Conservation (phyloP, 2,113 vertebrate species). For the Passer domesticus region DNA sequence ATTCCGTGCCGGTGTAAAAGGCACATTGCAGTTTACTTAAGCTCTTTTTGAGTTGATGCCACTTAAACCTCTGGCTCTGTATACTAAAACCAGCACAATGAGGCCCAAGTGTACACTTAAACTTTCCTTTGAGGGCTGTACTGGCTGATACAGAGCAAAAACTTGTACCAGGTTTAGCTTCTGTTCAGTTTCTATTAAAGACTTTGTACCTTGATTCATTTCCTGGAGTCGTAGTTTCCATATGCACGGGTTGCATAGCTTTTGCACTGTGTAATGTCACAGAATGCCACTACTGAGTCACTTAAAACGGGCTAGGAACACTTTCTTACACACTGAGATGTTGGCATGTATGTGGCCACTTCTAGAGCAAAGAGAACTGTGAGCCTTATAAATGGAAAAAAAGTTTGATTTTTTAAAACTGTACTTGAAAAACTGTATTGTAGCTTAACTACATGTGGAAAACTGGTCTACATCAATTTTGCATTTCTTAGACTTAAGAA, state of each 20-base stretch:
- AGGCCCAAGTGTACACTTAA: slow-evolving; percentile 21
- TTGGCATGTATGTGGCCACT: slow-evolving; percentile 4
- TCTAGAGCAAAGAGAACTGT: slow-evolving; percentile 34
- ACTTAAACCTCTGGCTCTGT: slow-evolving; percentile 17
- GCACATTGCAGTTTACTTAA: background rate
- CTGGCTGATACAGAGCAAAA: slow-evolving; percentile 7
- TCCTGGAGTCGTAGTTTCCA: background rate
- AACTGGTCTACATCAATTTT: slow-evolving; percentile 4
- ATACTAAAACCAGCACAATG: slow-evolving; percentile 3
- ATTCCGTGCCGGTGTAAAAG: background rate
- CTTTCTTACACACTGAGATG: slow-evolving; percentile 21
- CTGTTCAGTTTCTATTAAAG: slow-evolving; percentile 11
- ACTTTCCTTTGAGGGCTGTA: slow-evolving; percentile 44
- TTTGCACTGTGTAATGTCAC: background rate
- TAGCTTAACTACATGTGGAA: slow-evolving; percentile 11
- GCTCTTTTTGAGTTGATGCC: background rate
- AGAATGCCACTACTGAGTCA: slow-evolving; percentile 42
- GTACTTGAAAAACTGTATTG: slow-evolving; percentile 36
- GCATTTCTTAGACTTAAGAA: background rate
- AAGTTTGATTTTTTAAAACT: background rate
- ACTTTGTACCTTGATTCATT: slow-evolving; percentile 27
- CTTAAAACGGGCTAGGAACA: slow-evolving; percentile 25
- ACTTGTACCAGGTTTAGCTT: background rate
- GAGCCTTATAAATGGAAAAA: background rate
- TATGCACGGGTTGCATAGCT: background rate